These are phyloP conservation scores for Urocynchramus pylzowi DNA, from an alignment of 2,113 vertebrate species.

Conservation along the genomic window DNA sequence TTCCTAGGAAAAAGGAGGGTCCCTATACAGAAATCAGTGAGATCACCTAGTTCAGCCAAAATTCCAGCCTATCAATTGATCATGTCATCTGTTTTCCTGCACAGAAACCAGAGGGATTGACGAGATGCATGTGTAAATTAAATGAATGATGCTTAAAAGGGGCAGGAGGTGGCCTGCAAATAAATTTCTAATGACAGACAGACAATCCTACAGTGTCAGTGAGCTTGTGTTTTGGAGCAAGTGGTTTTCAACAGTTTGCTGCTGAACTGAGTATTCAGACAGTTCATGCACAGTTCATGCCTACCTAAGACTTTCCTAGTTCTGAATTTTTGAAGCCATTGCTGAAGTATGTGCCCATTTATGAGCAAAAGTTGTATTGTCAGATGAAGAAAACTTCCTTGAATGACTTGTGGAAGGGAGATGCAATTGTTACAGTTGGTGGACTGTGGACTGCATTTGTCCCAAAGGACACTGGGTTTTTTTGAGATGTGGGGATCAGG, in stretches of 20 bases:
- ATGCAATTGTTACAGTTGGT: background rate
- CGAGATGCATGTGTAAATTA: background rate
- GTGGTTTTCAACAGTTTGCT: background rate
- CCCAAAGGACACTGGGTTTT: rapidly evolving
- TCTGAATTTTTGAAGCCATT: background rate
- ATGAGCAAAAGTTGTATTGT: background rate
- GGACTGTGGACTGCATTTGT: background rate
- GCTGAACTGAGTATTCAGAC: background rate
- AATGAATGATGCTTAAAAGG: background rate
- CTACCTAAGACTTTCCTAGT: background rate
- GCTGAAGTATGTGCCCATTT: background rate
- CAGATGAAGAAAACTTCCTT: background rate
- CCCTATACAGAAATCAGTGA: background rate
- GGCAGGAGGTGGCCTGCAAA: background rate
- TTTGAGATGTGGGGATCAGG: background rate
- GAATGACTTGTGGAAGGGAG: background rate
- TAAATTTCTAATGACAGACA: background rate
- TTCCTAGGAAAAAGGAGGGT: background rate
- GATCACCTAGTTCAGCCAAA: background rate
- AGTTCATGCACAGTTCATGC: background rate
- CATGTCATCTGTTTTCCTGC: background rate
- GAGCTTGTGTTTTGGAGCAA: background rate
- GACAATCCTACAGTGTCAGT: background rate
- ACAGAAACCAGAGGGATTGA: background rate
- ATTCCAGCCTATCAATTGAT: background rate